Percentiles rank a stretch among this genome's conserved stretches.
Conservation (phyloP, 2,888 invertebrate species). For the Dynastes maya region DNA sequence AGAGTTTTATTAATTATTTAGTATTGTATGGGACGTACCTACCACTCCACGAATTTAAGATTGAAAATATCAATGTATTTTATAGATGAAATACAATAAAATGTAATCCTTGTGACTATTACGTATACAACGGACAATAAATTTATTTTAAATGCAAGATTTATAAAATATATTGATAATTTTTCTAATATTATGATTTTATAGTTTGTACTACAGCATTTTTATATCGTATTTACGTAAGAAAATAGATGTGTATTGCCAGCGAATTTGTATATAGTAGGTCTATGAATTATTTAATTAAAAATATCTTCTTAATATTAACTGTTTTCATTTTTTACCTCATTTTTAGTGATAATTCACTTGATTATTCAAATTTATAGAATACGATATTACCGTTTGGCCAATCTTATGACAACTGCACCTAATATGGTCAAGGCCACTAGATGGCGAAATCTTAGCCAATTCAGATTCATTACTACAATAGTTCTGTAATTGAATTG, state of each 20-base stretch:
- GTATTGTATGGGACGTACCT: conserved; percentile 28
- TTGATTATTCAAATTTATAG: no score
- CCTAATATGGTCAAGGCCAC: no score
- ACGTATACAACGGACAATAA: background rate
- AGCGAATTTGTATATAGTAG: conserved; percentile 60
- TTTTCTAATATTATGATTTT: conserved; percentile 39
- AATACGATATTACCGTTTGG: no score
- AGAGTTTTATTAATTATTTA: conserved; percentile 34
- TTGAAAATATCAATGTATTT: conserved; percentile 37
- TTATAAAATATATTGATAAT: conserved; percentile 28
- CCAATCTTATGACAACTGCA: no score
- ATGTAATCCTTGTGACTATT: background rate
- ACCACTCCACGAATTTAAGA: conserved; percentile 49
- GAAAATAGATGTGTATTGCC: conserved; percentile 54
- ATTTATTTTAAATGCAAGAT: background rate
- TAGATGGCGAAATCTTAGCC: no score
- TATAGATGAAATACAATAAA: background rate
- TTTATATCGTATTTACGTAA: conserved; percentile 53
- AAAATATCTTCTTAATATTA: conserved; percentile 33
- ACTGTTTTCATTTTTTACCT: background rate
- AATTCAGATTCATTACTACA: no score
- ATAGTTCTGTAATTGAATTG: no score
- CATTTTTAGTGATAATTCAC: no score
- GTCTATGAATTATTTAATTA: conserved; percentile 58
- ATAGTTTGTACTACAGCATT: conserved; percentile 45